Evolutionary conservation across 2,113 vertebrate species (phyloP), one percentile per base, ranked within the genome.

Genomic region (Platysteira castanea): DNA sequence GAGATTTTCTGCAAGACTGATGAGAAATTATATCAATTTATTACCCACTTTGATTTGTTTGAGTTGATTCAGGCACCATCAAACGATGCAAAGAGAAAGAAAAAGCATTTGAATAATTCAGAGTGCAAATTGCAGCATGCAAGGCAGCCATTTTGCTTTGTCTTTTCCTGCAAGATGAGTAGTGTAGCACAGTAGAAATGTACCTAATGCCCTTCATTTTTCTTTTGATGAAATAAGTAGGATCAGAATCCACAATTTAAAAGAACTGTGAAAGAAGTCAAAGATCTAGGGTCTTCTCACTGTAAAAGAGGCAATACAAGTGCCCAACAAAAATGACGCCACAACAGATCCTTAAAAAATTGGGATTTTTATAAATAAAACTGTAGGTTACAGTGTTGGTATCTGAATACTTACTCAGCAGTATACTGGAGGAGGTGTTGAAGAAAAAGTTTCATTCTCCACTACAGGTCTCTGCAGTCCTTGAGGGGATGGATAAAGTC

Each of bases 71-170:
- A 81, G 83, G 41, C 37, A 81, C 68, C 47, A 70, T 68, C 52
- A 91, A 92, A 92, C 78, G 89, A 90, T 9, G 47, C 90, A 84
- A 90, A 76, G 24, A 75, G 46, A 89, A 90, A 91, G 52, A 67
- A 83, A 95, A 94, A 78, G 68, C 79, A 94, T 75, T n/a, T 92
- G 82, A 90, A 90, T 95, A 93, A 90, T 93, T 90, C 80, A 91
- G 75, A 89, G 69, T 47, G 81, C 50, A 96, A 94, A 92, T 30
- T 93, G 77, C 79, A 88, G 61, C 46, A 69, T 56, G 59, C n/a
- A 54, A 91, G 84, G 92, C 60, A 93, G 90, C 88, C 92, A 97
- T 96, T 94, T 95, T 95, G 85, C 85, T 87, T 95, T 90, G 90
- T 88, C 93, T 94, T 84, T 92, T 83, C 90, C 35, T 71, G 15